Base-by-base conservation (phyloP, 2,888 invertebrate genomes). In the Agrotis ipsilon region DNA sequence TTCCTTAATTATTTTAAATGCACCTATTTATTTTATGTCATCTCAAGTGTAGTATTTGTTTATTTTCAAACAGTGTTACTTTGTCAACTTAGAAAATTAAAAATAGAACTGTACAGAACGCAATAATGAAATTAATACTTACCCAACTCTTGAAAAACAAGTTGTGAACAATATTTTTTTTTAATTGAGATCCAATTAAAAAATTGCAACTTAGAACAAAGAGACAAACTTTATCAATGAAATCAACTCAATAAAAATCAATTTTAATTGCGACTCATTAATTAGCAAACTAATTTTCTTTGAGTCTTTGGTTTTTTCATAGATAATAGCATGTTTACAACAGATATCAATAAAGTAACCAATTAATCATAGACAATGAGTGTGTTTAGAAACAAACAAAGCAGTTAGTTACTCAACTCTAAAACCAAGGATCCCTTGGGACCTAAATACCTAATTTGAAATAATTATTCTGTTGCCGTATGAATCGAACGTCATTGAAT, bases 381-480 rank as follows among this genome's bases (percentile, higher is more conserved):
- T 63, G 48, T 27, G 46, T 67, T 75, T 19, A 7, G 11, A 51
- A 51, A 60, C 59, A 64, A 78, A 71, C 49, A 71, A 78, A 71
- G 43, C 27, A 55, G 55, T 68, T 68, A 43, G 55, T 68, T 68
- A 43, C 46, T 57, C 49, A 76, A 73, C 48, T 24, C 51, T 14
- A 71, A 39, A 75, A n/a, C 51, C 78, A 78, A 78, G 78, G 72
- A 72, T 61, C 59, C 59, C 19, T 58, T 77, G 14, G 39, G 61
- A 73, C 74, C 60, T 64, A 57, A 68, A 64, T 73, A 74, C 60
- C 60, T 74, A 14, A 55, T 79, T 70, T 51, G 16, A 46, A 39
- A 27, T 59, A 68, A 78, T 80, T 75, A 78, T 64, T 60, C 66
- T 9, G 45, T 52, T 75, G 76, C 61, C 60, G 70, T 71, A 76